Conservation (phyloP, 2,113 vertebrate species). For the Felis chaus region DNA sequence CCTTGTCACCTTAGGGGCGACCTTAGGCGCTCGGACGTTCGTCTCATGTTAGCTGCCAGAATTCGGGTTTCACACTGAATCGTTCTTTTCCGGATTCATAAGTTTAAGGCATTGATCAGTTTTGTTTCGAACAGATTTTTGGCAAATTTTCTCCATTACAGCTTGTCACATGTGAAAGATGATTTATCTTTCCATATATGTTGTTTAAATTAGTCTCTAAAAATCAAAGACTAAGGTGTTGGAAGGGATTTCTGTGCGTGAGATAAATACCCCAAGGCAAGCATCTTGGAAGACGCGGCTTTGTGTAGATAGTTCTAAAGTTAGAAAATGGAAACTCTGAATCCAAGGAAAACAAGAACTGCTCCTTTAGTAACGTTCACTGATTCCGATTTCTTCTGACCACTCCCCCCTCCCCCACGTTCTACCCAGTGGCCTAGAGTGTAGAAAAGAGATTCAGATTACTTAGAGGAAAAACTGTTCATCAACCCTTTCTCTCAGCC, state of each 20-base stretch:
- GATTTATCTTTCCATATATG: neutral
- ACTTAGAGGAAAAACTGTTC: neutral
- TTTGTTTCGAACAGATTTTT: neutral
- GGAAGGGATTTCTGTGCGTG: neutral
- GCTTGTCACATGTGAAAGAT: neutral
- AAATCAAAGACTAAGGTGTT: neutral
- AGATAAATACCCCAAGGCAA: neutral
- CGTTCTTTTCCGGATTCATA: neutral
- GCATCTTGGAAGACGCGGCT: neutral
- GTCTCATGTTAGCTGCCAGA: neutral
- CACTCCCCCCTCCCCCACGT: no score
- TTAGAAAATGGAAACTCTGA: neutral
- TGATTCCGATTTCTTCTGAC: neutral
- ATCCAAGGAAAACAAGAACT: neutral
- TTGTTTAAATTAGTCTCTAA: neutral
- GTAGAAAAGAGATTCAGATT: neutral
- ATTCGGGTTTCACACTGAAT: neutral
- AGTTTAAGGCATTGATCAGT: neutral
- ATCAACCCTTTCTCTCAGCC: neutral
- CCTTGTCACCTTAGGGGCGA: neutral
- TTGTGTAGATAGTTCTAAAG: neutral
- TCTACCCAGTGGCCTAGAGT: neutral
- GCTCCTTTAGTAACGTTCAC: neutral
- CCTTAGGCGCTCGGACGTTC: neutral
- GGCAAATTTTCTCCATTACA: neutral